Evolutionary conservation across 2,113 vertebrate species (phyloP).

Genomic region (Boleophthalmus pectinirostris): DNA sequence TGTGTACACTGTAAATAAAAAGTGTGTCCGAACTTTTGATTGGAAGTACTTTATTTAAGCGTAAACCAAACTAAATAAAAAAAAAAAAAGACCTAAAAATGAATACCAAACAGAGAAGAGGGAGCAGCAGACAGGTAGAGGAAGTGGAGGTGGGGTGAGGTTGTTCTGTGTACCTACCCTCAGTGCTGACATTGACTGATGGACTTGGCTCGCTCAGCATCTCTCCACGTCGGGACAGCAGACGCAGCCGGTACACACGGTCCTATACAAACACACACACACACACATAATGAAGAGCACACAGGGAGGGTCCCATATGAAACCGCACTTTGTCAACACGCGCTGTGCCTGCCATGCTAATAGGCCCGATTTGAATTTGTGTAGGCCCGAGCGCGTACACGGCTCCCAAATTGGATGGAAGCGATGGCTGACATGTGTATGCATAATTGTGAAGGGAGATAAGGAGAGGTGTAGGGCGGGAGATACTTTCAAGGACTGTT

Average conservation of each 20-base stretch:
- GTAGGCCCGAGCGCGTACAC: slow-evolving; percentile 28
- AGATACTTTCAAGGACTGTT: background rate
- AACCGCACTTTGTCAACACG: slow-evolving; percentile 75
- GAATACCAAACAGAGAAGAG: background rate
- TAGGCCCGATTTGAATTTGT: slow-evolving; percentile 70
- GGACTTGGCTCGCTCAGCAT: slow-evolving; percentile 91
- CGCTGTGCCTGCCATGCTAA: slow-evolving; percentile 72
- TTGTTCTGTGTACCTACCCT: slow-evolving; percentile 77
- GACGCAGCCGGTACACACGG: slow-evolving; percentile 87
- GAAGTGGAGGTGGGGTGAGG: slow-evolving; percentile 28
- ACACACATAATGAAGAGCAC: slow-evolving; percentile 25
- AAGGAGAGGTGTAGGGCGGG: slow-evolving; percentile 16
- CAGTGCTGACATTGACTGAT: slow-evolving; percentile 89
- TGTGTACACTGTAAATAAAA: too few species aligned
- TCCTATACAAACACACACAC: slow-evolving; percentile 76
- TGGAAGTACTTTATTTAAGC: too few species aligned
- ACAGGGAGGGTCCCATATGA: slow-evolving; percentile 58
- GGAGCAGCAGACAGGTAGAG: background rate
- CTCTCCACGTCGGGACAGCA: slow-evolving; percentile 87
- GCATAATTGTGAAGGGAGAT: slow-evolving; percentile 37
- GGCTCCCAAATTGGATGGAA: slow-evolving; percentile 39
- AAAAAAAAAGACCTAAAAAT: slow-evolving; percentile 9
- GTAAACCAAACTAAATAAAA: background rate
- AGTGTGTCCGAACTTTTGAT: too few species aligned
- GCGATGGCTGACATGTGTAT: slow-evolving; percentile 43